Base-by-base conservation (phyloP, 2,113 vertebrate genomes). In the Aleadryas rufinucha region DNA sequence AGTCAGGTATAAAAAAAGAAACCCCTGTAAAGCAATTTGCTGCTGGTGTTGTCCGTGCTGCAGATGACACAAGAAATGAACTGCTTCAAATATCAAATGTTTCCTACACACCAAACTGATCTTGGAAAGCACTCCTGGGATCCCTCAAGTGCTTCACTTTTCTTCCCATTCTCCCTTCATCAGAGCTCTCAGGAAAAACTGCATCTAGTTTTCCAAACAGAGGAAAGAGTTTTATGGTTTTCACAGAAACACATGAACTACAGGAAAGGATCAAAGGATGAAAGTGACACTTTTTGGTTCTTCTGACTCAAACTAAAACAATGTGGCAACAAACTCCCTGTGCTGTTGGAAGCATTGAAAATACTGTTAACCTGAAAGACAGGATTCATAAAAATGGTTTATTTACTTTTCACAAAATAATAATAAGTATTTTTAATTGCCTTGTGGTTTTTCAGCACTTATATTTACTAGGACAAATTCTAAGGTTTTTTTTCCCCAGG, bases 31-130 rank as follows among this genome's bases (percentile, higher is more conserved):
- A 88, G 97, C 90, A 75, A 44, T 99, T 45, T 99, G 98, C 83
- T 99, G 99, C 93, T 99, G 99, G 95, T 99, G 99, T 54, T 99
- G 98, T 61, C 98, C 98, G 5, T 97, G 97, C 59, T 99, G 98
- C 97, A 97, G 95, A n/a, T 96, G 86, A 94, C 87, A 90, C 60
- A 95, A 90, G 57, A 88, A 61, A 89, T 11, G 6, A 54, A 84
- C 37, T 75, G 56, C 37, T 18, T 63, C n/a, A 85, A 87, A 49
- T 5, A n/a, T 2, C 33, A 70, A 20, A 0, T 10, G 28, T 8
- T 28, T 81, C 39, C 68, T 24, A 12, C 24, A 31, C n/a, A 52
- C 39, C 33, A 50, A 80, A 49, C 13, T 15, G 3, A 52, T 41
- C 50, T n/a, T 42, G 26, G 21, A 33, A 54, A 66, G 10, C 35